Conservation (phyloP, 1,140 invertebrate genomes). For the Drosophila parvula region DNA sequence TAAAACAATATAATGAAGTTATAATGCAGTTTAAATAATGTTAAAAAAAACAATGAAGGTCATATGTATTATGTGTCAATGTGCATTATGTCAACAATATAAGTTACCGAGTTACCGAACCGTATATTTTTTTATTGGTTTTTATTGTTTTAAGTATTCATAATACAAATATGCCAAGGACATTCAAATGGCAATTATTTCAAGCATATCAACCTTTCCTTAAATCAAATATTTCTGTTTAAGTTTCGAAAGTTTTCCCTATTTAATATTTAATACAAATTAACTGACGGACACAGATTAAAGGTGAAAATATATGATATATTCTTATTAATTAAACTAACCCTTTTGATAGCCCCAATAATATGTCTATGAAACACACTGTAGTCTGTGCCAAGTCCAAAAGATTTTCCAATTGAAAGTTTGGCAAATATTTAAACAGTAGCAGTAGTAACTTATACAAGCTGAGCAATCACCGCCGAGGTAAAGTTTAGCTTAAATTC, state of each 20-base stretch:
- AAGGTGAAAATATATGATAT: no score
- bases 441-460: constrained; percentile 1
- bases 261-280: background rate
- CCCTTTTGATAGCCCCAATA: background rate
- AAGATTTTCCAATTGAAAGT: constrained; percentile 33
- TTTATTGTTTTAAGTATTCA: background rate
- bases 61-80: background rate
- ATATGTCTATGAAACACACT: constrained; percentile 17
- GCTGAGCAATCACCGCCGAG: background rate
- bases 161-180: constrained; percentile 1
- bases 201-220: background rate
- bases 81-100: background rate
- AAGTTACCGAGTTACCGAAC: background rate
- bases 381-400: constrained; percentile 11
- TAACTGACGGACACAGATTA: no score
- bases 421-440: constrained; percentile 28
- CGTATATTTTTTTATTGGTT: background rate
- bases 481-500: constrained; percentile 19
- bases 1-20: no score
- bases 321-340: no score
- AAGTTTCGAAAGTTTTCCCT: background rate
- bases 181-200: constrained; percentile 2
- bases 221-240: background rate
- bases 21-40: no score
- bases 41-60: no score